Percentiles rank a stretch among this genome's conserved stretches.
Evolutionary conservation across 2,797 vertebrate species (phyloP).

Genomic region (Macropodus opercularis): DNA sequence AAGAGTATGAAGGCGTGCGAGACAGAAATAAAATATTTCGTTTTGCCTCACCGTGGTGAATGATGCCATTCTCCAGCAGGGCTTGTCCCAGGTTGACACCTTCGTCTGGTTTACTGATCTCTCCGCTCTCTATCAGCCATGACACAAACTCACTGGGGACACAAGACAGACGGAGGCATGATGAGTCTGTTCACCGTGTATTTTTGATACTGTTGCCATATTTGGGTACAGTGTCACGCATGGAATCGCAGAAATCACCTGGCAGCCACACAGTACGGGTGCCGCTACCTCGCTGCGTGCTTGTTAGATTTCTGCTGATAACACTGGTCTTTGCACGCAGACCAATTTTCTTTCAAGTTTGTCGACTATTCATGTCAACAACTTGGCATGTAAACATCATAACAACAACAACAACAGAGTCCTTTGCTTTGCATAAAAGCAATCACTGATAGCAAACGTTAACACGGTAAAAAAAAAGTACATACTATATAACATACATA

Average conservation of each 20-base stretch:
- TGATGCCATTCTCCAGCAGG: conserved; percentile 96
- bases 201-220: background rate
- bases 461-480: too few relatives aligned
- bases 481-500: too few relatives aligned
- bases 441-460: too few relatives aligned
- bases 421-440: too few relatives aligned
- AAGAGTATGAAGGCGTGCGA: background rate
- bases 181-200: background rate
- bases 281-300: background rate
- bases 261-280: background rate
- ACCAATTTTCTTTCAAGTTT: background rate
- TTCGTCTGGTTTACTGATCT: conserved; percentile 97
- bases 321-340: background rate
- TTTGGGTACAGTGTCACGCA: background rate
- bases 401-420: too few relatives aligned
- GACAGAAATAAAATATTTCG: background rate
- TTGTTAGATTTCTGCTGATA: background rate
- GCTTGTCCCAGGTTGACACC: conserved; percentile 98
- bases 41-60: conserved; percentile 92
- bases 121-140: conserved; percentile 95
- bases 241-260: background rate
- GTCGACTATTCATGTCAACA: background rate
- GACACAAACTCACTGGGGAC: conserved; percentile 93
- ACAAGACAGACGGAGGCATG: conserved; percentile 36
- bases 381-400: too few relatives aligned